phyloP scores from a whole-genome alignment of 2,888 invertebrate species.

The Lingula anatina region DNA sequence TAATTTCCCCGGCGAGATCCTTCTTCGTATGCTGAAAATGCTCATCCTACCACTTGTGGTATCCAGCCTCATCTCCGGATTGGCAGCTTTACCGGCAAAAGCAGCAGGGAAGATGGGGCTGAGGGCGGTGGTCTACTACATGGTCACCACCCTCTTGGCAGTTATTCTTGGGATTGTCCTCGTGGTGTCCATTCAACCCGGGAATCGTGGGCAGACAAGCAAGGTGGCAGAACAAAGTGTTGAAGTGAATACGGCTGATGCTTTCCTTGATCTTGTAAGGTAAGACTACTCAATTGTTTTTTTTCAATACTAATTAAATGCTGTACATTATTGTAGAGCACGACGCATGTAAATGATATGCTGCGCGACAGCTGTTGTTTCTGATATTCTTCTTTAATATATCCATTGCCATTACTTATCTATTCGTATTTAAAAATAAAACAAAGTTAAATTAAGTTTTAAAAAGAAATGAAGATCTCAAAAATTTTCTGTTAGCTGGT shows the following conservation, averaged over 20 bases:
- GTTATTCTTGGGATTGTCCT: conserved; percentile 85
- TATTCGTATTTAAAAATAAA: no score
- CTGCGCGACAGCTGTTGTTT: no score
- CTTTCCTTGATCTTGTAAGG: conserved; percentile 1
- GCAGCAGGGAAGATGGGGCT: conserved; percentile 81
- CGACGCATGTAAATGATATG: not conserved
- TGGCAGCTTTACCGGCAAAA: conserved; percentile 82
- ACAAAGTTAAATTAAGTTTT: no score
- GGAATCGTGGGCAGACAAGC: conserved; percentile 34
- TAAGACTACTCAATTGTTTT: no score
- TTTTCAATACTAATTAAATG: not conserved
- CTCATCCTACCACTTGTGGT: conserved; percentile 66
- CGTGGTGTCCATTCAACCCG: conserved; percentile 83
- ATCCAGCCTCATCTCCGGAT: conserved; percentile 64
- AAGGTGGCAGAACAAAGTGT: no score
- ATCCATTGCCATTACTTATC: no score
- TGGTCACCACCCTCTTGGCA: conserved; percentile 85
- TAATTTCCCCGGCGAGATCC: conserved; percentile 64
- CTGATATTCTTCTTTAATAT: no score
- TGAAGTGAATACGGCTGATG: not conserved
- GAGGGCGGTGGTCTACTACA: conserved; percentile 85
- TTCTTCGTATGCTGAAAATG: conserved; percentile 67
- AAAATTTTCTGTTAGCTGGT: no score
- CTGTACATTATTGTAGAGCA: not conserved
- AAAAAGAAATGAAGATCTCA: no score